Base-by-base conservation (phyloP, 2,888 invertebrate species). In the Entomobrya multifasciata region DNA sequence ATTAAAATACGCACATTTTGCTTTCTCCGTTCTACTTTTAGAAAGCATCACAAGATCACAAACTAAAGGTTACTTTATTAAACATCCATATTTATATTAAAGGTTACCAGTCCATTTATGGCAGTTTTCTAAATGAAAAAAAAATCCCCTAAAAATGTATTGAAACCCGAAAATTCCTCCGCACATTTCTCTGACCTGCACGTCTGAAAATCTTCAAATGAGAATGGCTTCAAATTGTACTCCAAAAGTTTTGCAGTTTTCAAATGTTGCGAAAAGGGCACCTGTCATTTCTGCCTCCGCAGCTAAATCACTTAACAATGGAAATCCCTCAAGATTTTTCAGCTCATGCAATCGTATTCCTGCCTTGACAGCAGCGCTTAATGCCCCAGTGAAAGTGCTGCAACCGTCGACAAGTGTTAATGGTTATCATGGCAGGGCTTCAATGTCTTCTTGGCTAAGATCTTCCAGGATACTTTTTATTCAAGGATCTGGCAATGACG, bases 391-490 rank as follows among this genome's bases (percentile, higher is more conserved):
- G 13, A 15, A 11, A 13, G 44, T 1, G n/a, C 4, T 36, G 22
- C n/a, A n/a, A n/a, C n/a, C n/a, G n/a, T n/a, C n/a, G n/a, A n/a
- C 0, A 2, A 13, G 5, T 27, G 1, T 57, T 1, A 55, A 49
- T n/a, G n/a, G n/a, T 0, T 20, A 6, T 36, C 2, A 67, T 13
- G 52, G 67, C 11, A 57, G 49, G n/a, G 79, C 72, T 47, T 49
- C 13, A 27, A 74, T 83, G 77, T 60, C 72, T 52, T 87, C 87
- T 6, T 87, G 87, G 87, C 62, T 87, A 6, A 77, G 55, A n/a
- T 83, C 82, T 0, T 79, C 87, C 4, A 47, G 55, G 6, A 62
- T 79, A 44, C 55, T 87, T 13, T 74, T 79, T 27, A 36, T 65
- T 0, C 72, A 62, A 4, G 83, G 87, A 44, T 30, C 60, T 10